Conservation (phyloP, 1,140 invertebrate species). For the Oncopeltus fasciatus region DNA sequence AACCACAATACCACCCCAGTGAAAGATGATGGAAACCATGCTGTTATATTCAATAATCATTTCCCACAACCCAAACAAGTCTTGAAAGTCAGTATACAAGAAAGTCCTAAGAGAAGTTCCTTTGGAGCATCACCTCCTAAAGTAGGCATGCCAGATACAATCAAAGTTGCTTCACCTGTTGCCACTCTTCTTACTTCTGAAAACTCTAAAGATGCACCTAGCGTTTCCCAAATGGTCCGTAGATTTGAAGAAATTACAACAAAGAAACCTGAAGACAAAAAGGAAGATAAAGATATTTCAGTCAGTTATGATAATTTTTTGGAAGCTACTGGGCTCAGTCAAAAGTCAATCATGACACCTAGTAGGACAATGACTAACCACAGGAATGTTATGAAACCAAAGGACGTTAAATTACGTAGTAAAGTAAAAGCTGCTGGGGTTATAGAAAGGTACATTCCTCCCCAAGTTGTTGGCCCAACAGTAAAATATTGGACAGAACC, state of each 20-base stretch:
- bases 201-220: conserved; percentile 16
- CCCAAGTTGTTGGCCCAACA: conserved; percentile 21
- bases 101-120: conserved; percentile 10
- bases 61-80: conserved; percentile 2
- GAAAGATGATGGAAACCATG: neutral
- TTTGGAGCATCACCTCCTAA: conserved; percentile 14
- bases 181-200: conserved; percentile 15
- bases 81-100: conserved; percentile 14
- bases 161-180: conserved; percentile 20
- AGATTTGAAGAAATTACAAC: conserved; percentile 25
- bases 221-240: conserved; percentile 26
- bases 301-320: conserved; percentile 55
- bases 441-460: conserved; percentile 20
- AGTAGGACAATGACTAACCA: conserved; percentile 55
- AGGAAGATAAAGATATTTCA: conserved; percentile 32
- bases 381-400: conserved; percentile 58
- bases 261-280: conserved; percentile 22
- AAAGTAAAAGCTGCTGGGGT: conserved; percentile 22
- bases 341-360: conserved; percentile 62
- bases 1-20: conserved; percentile 11
- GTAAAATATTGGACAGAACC: conserved; percentile 28
- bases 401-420: conserved; percentile 46
- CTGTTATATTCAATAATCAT: neutral
- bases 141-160: conserved; percentile 12
- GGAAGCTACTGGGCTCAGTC: conserved; percentile 63